These are phyloP conservation scores for Agraylea sexmaculata DNA, from an alignment of 1,140 invertebrate genomes.

Conservation along the genomic window DNA sequence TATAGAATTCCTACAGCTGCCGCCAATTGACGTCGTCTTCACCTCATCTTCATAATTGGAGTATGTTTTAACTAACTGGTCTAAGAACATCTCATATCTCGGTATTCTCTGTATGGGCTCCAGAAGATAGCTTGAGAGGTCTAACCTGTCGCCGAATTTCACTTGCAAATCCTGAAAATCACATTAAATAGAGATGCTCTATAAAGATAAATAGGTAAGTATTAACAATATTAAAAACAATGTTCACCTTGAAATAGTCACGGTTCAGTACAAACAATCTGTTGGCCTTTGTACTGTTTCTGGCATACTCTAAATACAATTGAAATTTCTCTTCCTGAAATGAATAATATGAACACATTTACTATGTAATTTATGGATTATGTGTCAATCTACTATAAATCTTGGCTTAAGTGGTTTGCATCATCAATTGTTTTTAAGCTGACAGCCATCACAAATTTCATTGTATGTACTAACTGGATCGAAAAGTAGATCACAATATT, in stretches of 20 bases:
- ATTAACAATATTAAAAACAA: background rate
- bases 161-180: constrained; percentile 64
- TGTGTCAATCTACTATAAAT: too few relatives aligned
- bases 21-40: constrained; percentile 40
- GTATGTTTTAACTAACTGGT: constrained; percentile 75
- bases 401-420: too few relatives aligned
- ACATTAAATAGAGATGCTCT: background rate
- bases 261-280: constrained; percentile 35
- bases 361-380: too few relatives aligned
- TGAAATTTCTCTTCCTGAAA: constrained; percentile 37
- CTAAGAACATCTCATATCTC: constrained; percentile 76
- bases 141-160: constrained; percentile 81
- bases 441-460: too few relatives aligned
- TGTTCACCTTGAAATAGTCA: constrained; percentile 36
- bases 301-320: constrained; percentile 41
- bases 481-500: too few relatives aligned
- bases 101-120: constrained; percentile 87
- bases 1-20: constrained; percentile 38
- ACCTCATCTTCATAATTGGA: constrained; percentile 40
- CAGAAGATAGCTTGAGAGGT: constrained; percentile 77
- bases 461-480: too few relatives aligned
- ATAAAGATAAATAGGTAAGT: background rate
- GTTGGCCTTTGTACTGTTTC: constrained; percentile 38
- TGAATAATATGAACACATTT: constrained; percentile 22
- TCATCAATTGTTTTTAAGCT: too few relatives aligned